Evolutionary conservation across 2,113 vertebrate genomes (phyloP), one percentile per base, ranked within the genome.

Genomic region (Callithrix jacchus): DNA sequence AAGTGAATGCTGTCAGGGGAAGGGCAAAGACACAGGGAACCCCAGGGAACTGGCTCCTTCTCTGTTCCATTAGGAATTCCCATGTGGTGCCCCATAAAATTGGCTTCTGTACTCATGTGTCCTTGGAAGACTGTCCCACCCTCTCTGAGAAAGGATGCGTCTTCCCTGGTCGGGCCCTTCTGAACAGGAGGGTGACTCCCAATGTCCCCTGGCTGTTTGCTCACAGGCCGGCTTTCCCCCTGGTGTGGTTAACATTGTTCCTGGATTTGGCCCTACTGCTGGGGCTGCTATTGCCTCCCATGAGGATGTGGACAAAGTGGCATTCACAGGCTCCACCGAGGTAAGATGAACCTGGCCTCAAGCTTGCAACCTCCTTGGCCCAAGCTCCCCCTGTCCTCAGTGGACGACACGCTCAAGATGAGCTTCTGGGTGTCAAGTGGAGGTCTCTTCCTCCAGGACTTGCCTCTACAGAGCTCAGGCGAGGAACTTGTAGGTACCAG

Each of bases 311-410:
- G 99, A 99, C 96, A 99, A 99, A 98, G 98, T 99, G 97, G 99
- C 99, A 8, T 99, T 99, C 98, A 99, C 99, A 0, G 99, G 99
- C 30, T 99, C 99, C 94, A 99, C 99, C 0, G 99, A 99, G 99
- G 99, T 99, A 97, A 97, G 98, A 93, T 0, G 0, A 52, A 68
- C 42, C 32, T 8, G 17, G 11, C 47, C 35, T 61, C 16, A 23
- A 20, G 17, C 4, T 16, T 73, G 42, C 9, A 30, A 0, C 1
- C 18, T 30, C 37, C n/a, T 32, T 49, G 58, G 47, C 79, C 80
- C 52, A 35, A 25, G 49, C 3, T 32, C 71, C 45, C n/a, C n/a
- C 58, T 16, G 32, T 68, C 52, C 56, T 64, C 9, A 20, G 27
- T 18, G 52, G 56, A 27, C 8, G 23, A 25, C n/a, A 13, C 2